Evolutionary conservation across 2,113 vertebrate genomes (phyloP).

Genomic region (Atlantisia rogersi): DNA sequence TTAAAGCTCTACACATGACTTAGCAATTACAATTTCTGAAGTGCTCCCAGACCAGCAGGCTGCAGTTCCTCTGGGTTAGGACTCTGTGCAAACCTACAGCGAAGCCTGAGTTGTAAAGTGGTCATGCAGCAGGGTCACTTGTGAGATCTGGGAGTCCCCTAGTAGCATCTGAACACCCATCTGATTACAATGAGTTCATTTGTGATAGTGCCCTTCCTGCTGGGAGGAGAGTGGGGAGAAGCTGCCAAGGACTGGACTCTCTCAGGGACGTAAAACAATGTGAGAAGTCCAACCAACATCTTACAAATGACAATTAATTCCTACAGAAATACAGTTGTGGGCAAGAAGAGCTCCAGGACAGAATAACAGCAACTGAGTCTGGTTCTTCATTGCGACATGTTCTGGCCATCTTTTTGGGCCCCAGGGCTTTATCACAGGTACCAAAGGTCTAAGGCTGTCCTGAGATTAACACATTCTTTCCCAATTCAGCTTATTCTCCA

Average conservation of each 20-base stretch:
- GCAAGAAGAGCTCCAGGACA: neutral
- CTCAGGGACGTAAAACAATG: neutral
- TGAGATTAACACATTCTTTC: neutral
- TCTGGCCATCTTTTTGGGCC: neutral
- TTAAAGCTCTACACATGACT: neutral
- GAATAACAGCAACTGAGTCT: neutral
- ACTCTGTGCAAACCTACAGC: neutral
- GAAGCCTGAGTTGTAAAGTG: neutral
- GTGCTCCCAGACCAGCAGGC: neutral
- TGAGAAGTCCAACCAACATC: neutral
- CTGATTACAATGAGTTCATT: fast-evolving
- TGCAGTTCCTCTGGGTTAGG: neutral
- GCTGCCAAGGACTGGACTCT: neutral
- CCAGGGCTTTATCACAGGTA: neutral
- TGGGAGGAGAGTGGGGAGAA: neutral
- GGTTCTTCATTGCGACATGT: neutral
- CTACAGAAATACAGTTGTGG: neutral
- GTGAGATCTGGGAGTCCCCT: neutral
- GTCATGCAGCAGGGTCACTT: fast-evolving
- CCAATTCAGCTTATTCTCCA: neutral
- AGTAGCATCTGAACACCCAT: no score
- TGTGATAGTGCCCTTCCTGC: neutral
- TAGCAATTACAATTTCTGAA: neutral
- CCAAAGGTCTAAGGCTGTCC: neutral
- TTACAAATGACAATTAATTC: neutral